Percentiles rank a stretch among this genome's conserved stretches.
Evolutionary conservation across 2,888 invertebrate genomes (phyloP).

Genomic region (Onchidella celtica): DNA sequence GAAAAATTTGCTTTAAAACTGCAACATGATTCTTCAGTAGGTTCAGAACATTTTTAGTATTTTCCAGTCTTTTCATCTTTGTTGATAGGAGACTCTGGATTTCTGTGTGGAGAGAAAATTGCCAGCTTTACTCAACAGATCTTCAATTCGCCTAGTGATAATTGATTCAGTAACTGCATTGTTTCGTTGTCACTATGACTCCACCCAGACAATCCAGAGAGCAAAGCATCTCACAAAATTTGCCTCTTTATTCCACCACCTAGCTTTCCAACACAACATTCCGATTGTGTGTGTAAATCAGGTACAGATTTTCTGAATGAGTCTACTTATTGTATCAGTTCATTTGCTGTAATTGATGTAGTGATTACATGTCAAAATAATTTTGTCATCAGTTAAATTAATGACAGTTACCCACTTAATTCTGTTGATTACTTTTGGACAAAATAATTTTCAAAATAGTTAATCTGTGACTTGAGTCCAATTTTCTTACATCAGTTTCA

Average conservation of each 20-base stretch:
- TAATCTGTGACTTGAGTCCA: no score
- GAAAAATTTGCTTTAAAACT: no score
- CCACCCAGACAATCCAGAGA: slow-evolving; percentile 80
- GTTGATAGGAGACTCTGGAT: slow-evolving; percentile 73
- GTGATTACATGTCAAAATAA: no score
- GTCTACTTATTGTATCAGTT: neutral
- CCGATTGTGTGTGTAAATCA: slow-evolving; percentile 88
- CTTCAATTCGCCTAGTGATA: slow-evolving; percentile 84
- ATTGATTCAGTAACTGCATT: slow-evolving; percentile 89
- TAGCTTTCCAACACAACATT: slow-evolving; percentile 83
- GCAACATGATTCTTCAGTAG: no score
- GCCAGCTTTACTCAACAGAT: slow-evolving; percentile 82
- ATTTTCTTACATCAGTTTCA: no score
- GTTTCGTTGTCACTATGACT: slow-evolving; percentile 83
- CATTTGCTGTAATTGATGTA: no score
- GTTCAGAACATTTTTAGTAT: no score
- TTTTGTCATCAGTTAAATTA: no score
- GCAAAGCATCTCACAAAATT: slow-evolving; percentile 79
- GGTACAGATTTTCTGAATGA: slow-evolving; percentile 80
- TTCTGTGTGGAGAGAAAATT: slow-evolving; percentile 82
- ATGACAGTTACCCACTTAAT: no score
- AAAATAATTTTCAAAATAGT: no score
- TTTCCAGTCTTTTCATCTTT: slow-evolving; percentile 26
- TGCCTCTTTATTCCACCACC: slow-evolving; percentile 83
- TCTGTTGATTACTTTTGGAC: neutral